These are phyloP conservation scores for Dendrophyllia cribrosa DNA, from an alignment of 64 coral and sea anemone species.

Conservation along the genomic window DNA sequence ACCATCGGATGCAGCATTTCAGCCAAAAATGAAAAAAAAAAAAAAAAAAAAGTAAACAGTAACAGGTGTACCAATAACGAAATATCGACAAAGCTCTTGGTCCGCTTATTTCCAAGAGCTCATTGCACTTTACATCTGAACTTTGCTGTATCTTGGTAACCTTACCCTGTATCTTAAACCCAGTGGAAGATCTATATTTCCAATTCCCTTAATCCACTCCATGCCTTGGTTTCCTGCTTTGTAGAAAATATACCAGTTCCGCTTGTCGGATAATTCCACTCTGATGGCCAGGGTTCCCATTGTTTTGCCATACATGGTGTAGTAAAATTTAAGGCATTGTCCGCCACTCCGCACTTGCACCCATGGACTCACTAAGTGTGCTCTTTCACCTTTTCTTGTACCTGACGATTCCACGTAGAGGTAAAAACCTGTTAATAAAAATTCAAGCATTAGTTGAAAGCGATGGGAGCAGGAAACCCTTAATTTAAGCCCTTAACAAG, in stretches of 20 bases:
- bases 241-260: constrained; percentile 62
- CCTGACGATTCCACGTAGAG: constrained; percentile 81
- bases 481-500: too few relatives aligned
- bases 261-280: constrained; percentile 3
- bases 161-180: neutral
- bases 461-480: too few relatives aligned
- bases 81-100: too few relatives aligned
- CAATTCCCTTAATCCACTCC: constrained; percentile 45
- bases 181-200: constrained; percentile 53
- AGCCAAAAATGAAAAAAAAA: too few relatives aligned
- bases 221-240: constrained; percentile 66
- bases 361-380: constrained; percentile 45
- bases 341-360: constrained; percentile 24
- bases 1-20: too few relatives aligned
- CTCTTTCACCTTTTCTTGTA: constrained; percentile 22
- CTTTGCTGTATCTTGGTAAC: too few relatives aligned
- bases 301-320: constrained; percentile 78
- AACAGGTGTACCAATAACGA: too few relatives aligned
- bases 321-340: constrained; percentile 78
- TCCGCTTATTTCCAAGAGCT: too few relatives aligned
- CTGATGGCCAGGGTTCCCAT: constrained; percentile 49
- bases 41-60: too few relatives aligned
- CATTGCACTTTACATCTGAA: too few relatives aligned
- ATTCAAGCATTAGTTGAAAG: too few relatives aligned
- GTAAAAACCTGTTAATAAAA: constrained; percentile 61